Base-by-base conservation (phyloP, 37 sponge, comb jelly and placozoan genomes). In the Crambe crambe region DNA sequence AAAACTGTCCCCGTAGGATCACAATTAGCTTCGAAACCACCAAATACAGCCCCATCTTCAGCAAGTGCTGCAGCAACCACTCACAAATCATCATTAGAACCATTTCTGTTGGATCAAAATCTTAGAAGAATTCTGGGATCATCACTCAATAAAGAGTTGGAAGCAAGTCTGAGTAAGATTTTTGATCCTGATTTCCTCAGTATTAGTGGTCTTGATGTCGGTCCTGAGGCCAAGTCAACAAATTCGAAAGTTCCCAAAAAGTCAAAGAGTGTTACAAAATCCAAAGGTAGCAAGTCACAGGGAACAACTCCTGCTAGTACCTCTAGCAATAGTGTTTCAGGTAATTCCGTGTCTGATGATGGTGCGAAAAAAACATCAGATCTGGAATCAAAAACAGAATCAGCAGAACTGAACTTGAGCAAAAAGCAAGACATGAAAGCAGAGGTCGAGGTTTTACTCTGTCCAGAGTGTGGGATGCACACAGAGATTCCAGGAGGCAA, bases 391-490 rank as follows among this genome's bases (percentile, higher is more conserved):
- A 35, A 22, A 42, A 21, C 41, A 40, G 71, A 35, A 38, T 12
- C 71, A 2, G 21, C 59, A 4, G 25, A 18, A 12, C 25, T 26
- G 21, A 23, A 18, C 26, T 58, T 12, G 59, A 70, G 42, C 9
- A 70, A 70, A 15, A 4, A 35, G 21, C 42, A 39, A 41, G 70
- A 70, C n/a, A 4, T 23, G 3, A 58, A 58, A 21, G 27, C 25
- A 60, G 6, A 8, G 2, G 3, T 60, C 42, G 51, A 76, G 35
- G 54, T 76, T 8, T 1, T 70, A 38, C 27, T 73, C 9, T 85
- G 85, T 34, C 78, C 85, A 3, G 78, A 85, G 26, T 85, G 85
- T 61, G 78, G 78, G 21, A 34, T 76, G 32, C 69, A 61, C 12
- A 77, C 77, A 5, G 78, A 77, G 18, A 41, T 85, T 3, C 85